Evolutionary conservation across 1,140 invertebrate genomes (phyloP), one percentile per base, ranked within the genome.

Genomic region (Magallana ariakensis): DNA sequence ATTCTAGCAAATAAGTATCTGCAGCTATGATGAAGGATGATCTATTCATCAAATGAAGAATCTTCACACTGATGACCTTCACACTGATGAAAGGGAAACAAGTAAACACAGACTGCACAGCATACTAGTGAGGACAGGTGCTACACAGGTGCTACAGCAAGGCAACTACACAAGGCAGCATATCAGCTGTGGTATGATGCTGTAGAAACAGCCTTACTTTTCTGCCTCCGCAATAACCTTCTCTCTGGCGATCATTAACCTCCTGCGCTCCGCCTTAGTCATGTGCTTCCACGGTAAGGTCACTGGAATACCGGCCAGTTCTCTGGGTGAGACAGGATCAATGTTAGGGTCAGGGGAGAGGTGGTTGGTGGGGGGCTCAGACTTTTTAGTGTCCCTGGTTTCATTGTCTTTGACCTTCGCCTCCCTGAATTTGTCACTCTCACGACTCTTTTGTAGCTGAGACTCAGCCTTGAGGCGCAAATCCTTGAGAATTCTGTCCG

Each of bases 181-280:
- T 33, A 22, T 70, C 62, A 70, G 62, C 13, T 11, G 11, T 33
- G 66, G 66, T 13, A 75, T 10, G n/a, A 22, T 75, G 22, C 66
- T 75, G 66, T 7, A 26, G 66, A 70, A 70, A 26, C 62, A 70
- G 66, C 81, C 83, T 86, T 88, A 90, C 89, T 70, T 91, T 85
- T 89, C 88, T 58, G 90, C 88, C 57, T 90, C 89, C 22, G 86
- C 87, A 54, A 81, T 10, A 58, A 90, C 90, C 90, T 90, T 94
- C 82, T 94, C 92, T 87, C 91, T 89, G 57, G 92, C 92, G 88
- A 92, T 91, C 89, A 94, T 92, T 55, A 94, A 89, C 26, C 93
- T 87, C 82, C 93, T 91, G 75, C 91, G 90, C 89, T 94, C 94
- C 15, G 91, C 92, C 70, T 93, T 88, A 46, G 92, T 92, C 90